Percentiles rank a stretch among this genome's conserved stretches.
Evolutionary conservation across 2,888 invertebrate species (phyloP).

Genomic region (Argyresthia goedartella): DNA sequence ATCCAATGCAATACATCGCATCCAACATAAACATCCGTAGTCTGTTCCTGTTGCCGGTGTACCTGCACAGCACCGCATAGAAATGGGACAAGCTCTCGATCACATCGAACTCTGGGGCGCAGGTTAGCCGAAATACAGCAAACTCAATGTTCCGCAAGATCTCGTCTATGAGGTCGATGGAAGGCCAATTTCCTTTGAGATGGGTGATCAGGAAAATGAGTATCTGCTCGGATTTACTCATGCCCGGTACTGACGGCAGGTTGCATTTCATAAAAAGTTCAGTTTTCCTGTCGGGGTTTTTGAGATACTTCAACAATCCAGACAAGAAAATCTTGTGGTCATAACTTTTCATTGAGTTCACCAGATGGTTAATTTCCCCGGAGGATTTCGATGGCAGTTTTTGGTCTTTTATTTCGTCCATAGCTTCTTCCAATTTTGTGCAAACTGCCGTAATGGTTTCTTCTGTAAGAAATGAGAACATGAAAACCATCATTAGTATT

Average conservation of each 20-base stretch:
- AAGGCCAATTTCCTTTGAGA: constrained; percentile 20
- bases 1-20: constrained; percentile 59
- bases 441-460: constrained; percentile 18
- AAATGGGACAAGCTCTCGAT: constrained; percentile 52
- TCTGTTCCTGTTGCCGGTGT: constrained; percentile 33
- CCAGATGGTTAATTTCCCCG: constrained; percentile 30
- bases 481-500: too few species aligned
- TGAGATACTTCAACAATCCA: constrained; percentile 38
- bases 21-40: constrained; percentile 50
- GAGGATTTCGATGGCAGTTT: constrained; percentile 14
- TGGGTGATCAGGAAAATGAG: constrained; percentile 37
- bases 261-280: constrained; percentile 34
- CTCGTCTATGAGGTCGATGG: constrained; percentile 25
- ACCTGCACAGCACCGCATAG: constrained; percentile 50
- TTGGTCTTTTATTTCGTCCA: constrained; percentile 23
- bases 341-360: constrained; percentile 28
- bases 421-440: constrained; percentile 29
- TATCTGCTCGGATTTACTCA: constrained; percentile 50
- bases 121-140: constrained; percentile 41
- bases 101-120: constrained; percentile 38
- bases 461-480: constrained; percentile 28
- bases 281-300: constrained; percentile 32
- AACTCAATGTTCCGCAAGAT: constrained; percentile 43
- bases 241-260: constrained; percentile 34
- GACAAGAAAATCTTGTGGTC: constrained; percentile 29